Evolutionary conservation across 2,113 vertebrate species (phyloP), one percentile per base, ranked within the genome.

Genomic region (Brevimyrus niger): DNA sequence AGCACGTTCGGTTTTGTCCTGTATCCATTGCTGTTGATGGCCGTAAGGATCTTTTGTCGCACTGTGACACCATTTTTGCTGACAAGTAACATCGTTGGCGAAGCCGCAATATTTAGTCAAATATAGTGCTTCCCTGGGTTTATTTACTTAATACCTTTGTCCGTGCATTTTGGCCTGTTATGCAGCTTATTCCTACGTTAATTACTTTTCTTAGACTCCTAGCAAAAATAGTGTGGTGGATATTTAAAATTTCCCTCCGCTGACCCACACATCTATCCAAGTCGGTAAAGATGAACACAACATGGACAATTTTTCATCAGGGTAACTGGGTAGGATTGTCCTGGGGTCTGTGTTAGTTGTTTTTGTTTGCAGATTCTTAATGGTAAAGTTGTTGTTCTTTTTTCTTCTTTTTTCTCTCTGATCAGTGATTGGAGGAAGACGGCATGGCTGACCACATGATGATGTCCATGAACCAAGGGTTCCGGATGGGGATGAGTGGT

Each of bases 391-490:
- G 46, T 50, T 31, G n/a, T n/a, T n/a, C n/a, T n/a, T n/a, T n/a
- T n/a, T n/a, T n/a, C n/a, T 46, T 46, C 1, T 4, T 61, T 84
- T 35, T 87, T 85, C 51, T 93, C 35, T 76, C 88, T 93, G 89
- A 89, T 91, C 91, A 93, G 88, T 90, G 91, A 91, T 92, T 73
- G n/a, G 58, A 65, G 90, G 90, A 44, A 94, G 94, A 94, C 92
- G 93, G 91, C 90, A 99, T 99, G 97, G 97, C 97, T 1, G 98
- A 99, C 92, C 98, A 98, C 91, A 96, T 98, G 96, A 97, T 99
- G 97, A 97, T 99, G 96, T 93, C 97, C 89, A 95, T 98, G 96
- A 97, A 96, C 95, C 98, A 99, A 92, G 94, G 95, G 92, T 97
- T 97, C 94, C 95, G 97, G 92, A 94, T 97, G 96, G 96, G 96